Percentiles rank a stretch among this genome's conserved stretches.
Evolutionary conservation across 2,888 invertebrate species (phyloP).

Genomic region (Heteromyza rotundicornis): DNA sequence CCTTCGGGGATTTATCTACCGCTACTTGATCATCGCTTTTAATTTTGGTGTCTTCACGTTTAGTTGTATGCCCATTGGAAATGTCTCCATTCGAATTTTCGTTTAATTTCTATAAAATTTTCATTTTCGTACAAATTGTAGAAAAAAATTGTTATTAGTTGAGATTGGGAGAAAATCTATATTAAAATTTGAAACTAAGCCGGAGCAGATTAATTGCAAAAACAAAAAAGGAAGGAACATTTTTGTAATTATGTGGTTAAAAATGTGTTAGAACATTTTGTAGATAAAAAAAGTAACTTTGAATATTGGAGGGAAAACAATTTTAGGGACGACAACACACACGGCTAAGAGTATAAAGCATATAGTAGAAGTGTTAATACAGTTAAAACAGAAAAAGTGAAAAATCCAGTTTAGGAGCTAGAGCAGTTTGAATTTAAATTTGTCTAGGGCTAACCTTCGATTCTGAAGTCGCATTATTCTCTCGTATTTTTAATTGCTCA

Average conservation of each 20-base stretch:
- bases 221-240: not conserved
- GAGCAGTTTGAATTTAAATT: not conserved
- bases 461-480: slow-evolving; percentile 57
- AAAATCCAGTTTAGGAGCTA: not conserved
- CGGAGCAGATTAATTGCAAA: not conserved
- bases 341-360: no score
- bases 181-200: not conserved
- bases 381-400: no score
- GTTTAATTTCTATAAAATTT: slow-evolving; percentile 51
- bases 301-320: no score
- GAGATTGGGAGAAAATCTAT: no score
- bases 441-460: slow-evolving; percentile 58
- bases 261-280: no score
- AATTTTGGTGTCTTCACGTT: slow-evolving; percentile 28
- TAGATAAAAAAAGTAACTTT: no score
- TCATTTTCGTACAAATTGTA: not conserved
- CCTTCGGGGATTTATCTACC: slow-evolving; percentile 32
- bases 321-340: no score
- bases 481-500: slow-evolving; percentile 63
- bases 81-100: slow-evolving; percentile 57
- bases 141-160: not conserved
- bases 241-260: no score
- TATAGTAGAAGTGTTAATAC: not conserved
- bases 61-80: slow-evolving; percentile 59
- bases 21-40: slow-evolving; percentile 21